These are phyloP conservation scores for Antechinus stuartii DNA, from an alignment of 2,113 vertebrate genomes.

Conservation along the genomic window DNA sequence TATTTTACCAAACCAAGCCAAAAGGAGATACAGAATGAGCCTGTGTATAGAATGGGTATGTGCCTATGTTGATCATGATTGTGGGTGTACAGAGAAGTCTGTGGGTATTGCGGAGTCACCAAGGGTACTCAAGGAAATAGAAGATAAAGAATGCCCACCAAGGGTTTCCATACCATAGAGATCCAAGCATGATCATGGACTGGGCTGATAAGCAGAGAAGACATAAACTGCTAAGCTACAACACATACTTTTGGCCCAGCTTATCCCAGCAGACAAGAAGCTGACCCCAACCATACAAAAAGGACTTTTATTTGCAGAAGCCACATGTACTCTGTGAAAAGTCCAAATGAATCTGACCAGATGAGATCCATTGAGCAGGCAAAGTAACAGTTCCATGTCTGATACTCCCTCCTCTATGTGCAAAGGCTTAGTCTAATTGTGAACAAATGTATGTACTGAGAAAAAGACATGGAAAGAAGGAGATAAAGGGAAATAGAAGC, in stretches of 20 bases:
- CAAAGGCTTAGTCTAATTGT: background rate
- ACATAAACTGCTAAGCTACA: background rate
- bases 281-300: background rate
- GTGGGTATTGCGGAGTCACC: background rate
- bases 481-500: too few relatives aligned
- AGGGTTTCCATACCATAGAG: background rate
- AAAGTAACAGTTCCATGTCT: background rate
- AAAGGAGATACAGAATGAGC: background rate
- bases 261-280: background rate
- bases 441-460: background rate
- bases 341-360: background rate
- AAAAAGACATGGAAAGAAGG: background rate
- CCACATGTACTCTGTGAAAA: background rate
- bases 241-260: background rate
- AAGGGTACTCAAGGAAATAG: background rate
- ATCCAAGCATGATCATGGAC: background rate
- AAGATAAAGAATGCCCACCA: background rate
- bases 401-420: background rate
- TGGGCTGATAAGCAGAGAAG: background rate
- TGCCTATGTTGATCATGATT: background rate
- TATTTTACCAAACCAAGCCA: background rate
- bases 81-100: background rate
- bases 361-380: background rate
- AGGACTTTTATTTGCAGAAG: background rate
- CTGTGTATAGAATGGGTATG: background rate